Percentiles rank a stretch among this genome's conserved stretches.
Conservation (phyloP, 2,888 invertebrate species). For the Athripsodes cinereus region DNA sequence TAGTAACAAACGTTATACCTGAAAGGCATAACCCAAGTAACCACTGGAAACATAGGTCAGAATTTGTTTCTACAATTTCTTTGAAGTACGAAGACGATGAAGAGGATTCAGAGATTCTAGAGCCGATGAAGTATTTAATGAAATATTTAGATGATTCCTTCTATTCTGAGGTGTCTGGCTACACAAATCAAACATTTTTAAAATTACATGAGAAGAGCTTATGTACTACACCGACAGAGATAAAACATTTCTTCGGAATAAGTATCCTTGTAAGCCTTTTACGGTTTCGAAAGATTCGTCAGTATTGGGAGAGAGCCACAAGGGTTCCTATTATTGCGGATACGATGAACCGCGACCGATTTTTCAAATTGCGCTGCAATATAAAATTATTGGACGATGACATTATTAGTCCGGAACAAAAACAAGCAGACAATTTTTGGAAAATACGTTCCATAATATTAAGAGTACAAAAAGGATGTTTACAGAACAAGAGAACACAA, state of each 20-base stretch:
- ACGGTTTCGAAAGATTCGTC: neutral
- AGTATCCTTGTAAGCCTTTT: neutral
- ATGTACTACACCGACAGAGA: neutral
- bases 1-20: no score
- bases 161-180: no score
- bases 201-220: neutral
- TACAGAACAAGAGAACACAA: neutral
- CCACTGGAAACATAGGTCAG: no score
- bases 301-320: neutral
- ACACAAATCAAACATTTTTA: neutral
- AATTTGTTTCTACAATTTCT: no score
- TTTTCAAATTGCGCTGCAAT: neutral
- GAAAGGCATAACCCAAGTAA: no score
- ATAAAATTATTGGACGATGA: neutral
- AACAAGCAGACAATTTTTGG: neutral
- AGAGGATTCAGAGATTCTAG: no score
- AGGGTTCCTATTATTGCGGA: neutral
- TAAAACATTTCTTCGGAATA: neutral
- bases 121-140: no score
- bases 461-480: neutral
- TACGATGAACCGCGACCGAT: neutral
- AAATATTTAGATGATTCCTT: no score
- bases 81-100: no score
- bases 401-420: neutral
- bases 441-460: neutral